Evolutionary conservation across 1,140 invertebrate genomes (phyloP).

Genomic region (Proales similis): DNA sequence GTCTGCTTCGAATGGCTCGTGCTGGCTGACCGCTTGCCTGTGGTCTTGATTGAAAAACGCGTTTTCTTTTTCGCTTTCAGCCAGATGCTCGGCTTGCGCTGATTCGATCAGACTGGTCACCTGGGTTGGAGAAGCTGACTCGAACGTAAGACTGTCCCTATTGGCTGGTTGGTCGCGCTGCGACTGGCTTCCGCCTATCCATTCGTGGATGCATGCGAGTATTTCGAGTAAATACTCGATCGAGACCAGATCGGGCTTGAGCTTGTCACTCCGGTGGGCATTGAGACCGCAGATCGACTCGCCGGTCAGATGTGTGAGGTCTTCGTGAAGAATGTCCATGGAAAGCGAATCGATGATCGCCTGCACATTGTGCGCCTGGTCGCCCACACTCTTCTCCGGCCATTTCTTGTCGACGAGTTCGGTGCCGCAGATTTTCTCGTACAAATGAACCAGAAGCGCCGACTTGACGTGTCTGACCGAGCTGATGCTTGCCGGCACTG

Average conservation of each 20-base stretch:
- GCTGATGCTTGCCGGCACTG: background rate
- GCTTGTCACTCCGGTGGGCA: constrained; percentile 41
- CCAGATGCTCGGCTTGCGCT: too few species aligned
- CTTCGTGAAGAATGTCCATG: constrained; percentile 47
- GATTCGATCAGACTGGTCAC: too few species aligned
- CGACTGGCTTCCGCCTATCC: constrained; percentile 3
- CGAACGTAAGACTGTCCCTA: too few species aligned
- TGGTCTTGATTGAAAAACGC: too few species aligned
- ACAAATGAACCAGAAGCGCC: constrained; percentile 12
- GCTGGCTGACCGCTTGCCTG: too few species aligned
- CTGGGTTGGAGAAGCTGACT: too few species aligned
- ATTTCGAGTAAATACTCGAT: constrained; percentile 50
- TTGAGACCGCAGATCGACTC: constrained; percentile 41
- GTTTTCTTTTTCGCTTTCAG: too few species aligned
- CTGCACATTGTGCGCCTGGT: constrained; percentile 51
- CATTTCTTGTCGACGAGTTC: constrained; percentile 35
- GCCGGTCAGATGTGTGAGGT: constrained; percentile 50
- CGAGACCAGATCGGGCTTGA: constrained; percentile 42
- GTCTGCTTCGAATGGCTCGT: too few species aligned
- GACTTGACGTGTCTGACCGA: constrained; percentile 28
- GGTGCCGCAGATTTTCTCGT: constrained; percentile 20
- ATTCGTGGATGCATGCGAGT: constrained; percentile 41
- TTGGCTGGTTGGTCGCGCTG: too few species aligned
- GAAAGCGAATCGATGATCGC: constrained; percentile 48
- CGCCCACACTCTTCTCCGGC: constrained; percentile 40